A percentile compares a stretch with the other conserved stretches of the same genome.
These are phyloP conservation scores for Equus przewalskii DNA, from an alignment of 2,113 vertebrate species.

Conservation along the genomic window DNA sequence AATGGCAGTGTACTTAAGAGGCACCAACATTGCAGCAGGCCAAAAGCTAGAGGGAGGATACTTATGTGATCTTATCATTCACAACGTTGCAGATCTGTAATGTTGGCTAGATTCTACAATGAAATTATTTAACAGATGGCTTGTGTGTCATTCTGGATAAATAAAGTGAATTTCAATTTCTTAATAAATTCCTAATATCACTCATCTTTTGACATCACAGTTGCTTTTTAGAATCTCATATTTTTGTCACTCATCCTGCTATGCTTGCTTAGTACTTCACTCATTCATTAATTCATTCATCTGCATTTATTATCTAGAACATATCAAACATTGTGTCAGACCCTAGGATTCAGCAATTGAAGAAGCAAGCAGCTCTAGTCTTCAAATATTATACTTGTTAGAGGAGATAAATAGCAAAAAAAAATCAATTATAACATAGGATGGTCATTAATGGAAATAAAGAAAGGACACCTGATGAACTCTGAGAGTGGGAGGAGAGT, in stretches of 20 bases:
- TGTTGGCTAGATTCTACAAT: background rate
- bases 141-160: background rate
- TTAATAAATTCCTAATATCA: constrained; percentile 26
- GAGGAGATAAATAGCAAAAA: background rate
- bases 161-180: constrained; percentile 25
- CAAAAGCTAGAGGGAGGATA: background rate
- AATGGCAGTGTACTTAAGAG: background rate
- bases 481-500: background rate
- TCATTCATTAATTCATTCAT: background rate
- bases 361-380: background rate
- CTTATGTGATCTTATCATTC: background rate
- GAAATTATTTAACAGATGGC: background rate
- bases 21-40: background rate
- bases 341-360: background rate
- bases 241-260: background rate
- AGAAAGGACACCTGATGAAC: background rate
- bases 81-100: background rate
- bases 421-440: background rate
- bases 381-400: background rate
- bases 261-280: background rate
- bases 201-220: background rate
- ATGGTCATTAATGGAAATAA: background rate
- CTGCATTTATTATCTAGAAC: background rate
- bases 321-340: background rate
- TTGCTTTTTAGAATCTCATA: background rate